Conservation (phyloP, 2,888 invertebrate species). For the Netelia melanura region DNA sequence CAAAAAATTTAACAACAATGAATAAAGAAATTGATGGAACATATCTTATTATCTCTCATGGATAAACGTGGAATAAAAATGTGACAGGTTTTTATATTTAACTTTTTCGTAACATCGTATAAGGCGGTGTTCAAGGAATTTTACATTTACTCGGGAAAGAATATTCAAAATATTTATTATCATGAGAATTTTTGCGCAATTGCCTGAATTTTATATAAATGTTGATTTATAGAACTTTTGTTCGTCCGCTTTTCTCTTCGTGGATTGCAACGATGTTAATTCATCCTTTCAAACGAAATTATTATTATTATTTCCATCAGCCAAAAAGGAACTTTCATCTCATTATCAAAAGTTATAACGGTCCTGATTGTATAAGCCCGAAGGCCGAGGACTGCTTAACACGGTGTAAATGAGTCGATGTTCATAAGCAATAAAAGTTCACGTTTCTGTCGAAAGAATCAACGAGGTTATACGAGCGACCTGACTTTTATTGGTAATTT, state of each 20-base stretch:
- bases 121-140: neutral
- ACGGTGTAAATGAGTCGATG: slow-evolving; percentile 22
- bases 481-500: slow-evolving; percentile 63
- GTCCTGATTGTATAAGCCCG: neutral
- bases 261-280: too few relatives aligned
- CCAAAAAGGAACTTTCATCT: slow-evolving; percentile 4
- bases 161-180: too few relatives aligned
- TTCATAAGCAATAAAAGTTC: slow-evolving; percentile 42
- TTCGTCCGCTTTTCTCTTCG: too few relatives aligned
- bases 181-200: too few relatives aligned
- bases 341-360: neutral
- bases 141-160: neutral
- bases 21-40: neutral
- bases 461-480: slow-evolving; percentile 44
- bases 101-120: neutral
- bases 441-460: slow-evolving; percentile 23
- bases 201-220: too few relatives aligned
- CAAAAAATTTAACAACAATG: neutral
- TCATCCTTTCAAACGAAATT: neutral
- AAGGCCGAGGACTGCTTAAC: neutral
- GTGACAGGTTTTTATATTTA: neutral
- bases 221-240: too few relatives aligned
- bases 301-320: neutral
- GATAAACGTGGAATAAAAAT: neutral
- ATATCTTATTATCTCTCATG: neutral